Evolutionary conservation across 2,113 vertebrate species (phyloP), one percentile per base, ranked within the genome.

Genomic region (Spilogale gracilis): DNA sequence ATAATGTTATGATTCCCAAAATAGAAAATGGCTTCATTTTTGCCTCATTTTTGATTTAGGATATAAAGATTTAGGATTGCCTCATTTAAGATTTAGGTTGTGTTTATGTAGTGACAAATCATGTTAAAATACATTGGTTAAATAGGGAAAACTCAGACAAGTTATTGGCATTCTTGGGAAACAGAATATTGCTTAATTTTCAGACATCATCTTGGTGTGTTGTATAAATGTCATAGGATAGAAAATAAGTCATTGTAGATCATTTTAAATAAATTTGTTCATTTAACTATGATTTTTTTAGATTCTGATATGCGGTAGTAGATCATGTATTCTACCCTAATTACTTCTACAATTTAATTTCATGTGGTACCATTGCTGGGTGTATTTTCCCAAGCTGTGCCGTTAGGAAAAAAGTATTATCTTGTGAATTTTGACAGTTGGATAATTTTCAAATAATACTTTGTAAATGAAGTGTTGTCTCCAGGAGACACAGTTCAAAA

Each of bases 1-100:
- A 56, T 60, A 81, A 61, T 78, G 17, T 73, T 65, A 43, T 82
- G 25, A 93, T 97, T 89, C 50, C 63, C 54, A 73, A 2, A 54
- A 90, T 94, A 76, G 94, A 92, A 96, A 97, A 95, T 96, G 93
- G 2, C 85, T 97, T 89, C 23, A 71, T 98, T 98, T 96, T 93
- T 94, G 91, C 74, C 88, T 96, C 52, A 95, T 97, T 73, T 96
- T 97, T 98, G 32, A 78, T 78, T 50, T 78, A 27, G 73, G 23
- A 48, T 76, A 48, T 76, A 76, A 76, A 76, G 73, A 76, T 27
- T 76, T 45, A 78, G 45, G 25, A 50, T 78, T 50, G 45, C 45
- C 74, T 78, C 74, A 30, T 30, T 56, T 98, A 98, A 95, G 65
- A 74, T 63, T 76, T 94, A 95, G 48, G 21, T 87, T 80, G 27